Evolutionary conservation across 2,888 invertebrate species (phyloP).

Genomic region (Allygus modestus): DNA sequence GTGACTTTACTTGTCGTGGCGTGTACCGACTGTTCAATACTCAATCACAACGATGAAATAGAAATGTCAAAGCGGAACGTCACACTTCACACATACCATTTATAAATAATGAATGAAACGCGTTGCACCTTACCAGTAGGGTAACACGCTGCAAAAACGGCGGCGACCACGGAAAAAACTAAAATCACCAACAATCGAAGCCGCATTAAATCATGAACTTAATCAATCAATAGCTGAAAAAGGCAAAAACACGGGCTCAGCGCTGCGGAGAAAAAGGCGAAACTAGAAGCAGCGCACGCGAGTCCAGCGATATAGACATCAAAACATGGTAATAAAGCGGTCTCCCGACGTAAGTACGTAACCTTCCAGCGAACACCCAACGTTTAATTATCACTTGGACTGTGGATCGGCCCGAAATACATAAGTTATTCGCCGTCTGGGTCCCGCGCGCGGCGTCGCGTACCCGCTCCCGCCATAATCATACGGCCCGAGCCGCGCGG

Average conservation of each 20-base stretch:
- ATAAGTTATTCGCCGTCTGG: background rate
- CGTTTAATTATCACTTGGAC: conserved; percentile 46
- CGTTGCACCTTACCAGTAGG: conserved; percentile 25
- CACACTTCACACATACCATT: conserved; percentile 42
- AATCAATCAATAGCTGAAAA: conserved; percentile 46
- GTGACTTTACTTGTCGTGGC: background rate
- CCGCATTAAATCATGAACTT: conserved; percentile 48
- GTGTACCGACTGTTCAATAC: background rate
- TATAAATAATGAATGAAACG: conserved; percentile 53
- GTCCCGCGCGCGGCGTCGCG: background rate
- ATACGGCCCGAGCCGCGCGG: background rate
- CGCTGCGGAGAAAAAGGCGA: conserved; percentile 32
- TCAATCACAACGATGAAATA: conserved; percentile 24
- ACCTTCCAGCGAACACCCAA: conserved; percentile 1
- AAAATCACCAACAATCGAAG: background rate
- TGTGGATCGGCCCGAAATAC: conserved; percentile 17
- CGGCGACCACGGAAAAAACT: conserved; percentile 5
- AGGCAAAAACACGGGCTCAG: conserved; percentile 31
- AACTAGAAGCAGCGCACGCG: background rate
- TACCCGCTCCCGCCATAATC: conserved; percentile 11
- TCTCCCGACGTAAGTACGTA: conserved; percentile 13
- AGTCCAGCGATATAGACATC: conserved; percentile 39
- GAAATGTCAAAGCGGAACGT: conserved; percentile 5
- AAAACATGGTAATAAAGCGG: conserved; percentile 48
- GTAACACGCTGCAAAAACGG: conserved; percentile 45